These are phyloP conservation scores for Drosophila kanapiae DNA, from an alignment of 1,140 invertebrate genomes.

Conservation along the genomic window DNA sequence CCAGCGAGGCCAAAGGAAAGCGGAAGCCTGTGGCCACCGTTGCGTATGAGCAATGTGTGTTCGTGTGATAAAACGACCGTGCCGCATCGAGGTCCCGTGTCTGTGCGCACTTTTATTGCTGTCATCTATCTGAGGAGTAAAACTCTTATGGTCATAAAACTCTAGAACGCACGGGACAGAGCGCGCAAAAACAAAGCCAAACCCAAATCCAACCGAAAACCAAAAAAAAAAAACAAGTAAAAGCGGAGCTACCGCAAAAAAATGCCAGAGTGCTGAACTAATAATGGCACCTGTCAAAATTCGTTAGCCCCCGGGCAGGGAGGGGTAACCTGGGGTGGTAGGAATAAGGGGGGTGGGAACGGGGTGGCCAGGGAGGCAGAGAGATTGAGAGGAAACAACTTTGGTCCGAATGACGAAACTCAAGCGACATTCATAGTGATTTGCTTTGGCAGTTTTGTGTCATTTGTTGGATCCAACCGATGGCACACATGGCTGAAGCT, in stretches of 20 bases:
- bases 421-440: constrained; percentile 81
- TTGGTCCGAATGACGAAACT: constrained; percentile 74
- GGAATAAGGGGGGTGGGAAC: too few relatives aligned
- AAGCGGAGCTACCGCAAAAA: constrained; percentile 44
- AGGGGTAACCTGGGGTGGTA: too few relatives aligned
- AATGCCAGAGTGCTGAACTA: constrained; percentile 81
- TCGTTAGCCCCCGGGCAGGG: constrained; percentile 54
- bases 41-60: constrained; percentile 83
- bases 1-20: constrained; percentile 67
- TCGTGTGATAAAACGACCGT: constrained; percentile 77
- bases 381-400: constrained; percentile 48
- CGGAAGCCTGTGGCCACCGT: constrained; percentile 73
- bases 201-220: constrained; percentile 36
- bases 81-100: constrained; percentile 66
- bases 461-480: constrained; percentile 75
- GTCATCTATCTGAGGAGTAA: constrained; percentile 81
- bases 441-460: constrained; percentile 80
- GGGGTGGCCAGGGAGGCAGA: neutral
- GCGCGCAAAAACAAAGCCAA: constrained; percentile 64
- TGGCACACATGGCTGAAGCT: constrained; percentile 53
- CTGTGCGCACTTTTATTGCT: constrained; percentile 75
- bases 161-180: constrained; percentile 65
- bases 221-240: constrained; percentile 34
- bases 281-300: constrained; percentile 85
- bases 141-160: constrained; percentile 82